A percentile compares a stretch with the other conserved stretches of the same genome.
phyloP scores from a whole-genome alignment of 2,797 vertebrate genomes.

The Chrosomus eos region DNA sequence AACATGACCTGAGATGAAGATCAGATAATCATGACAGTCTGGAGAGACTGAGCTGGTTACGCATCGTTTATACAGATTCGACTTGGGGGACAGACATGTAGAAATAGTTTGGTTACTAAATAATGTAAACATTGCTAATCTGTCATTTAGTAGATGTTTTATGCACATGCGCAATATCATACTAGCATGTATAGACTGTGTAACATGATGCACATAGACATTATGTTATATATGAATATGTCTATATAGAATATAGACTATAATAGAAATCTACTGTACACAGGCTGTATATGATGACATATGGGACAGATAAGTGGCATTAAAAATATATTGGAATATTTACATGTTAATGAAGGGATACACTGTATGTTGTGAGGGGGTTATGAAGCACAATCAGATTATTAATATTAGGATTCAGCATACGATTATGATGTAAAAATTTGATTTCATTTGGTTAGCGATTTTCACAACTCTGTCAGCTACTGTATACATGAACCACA shows the following conservation, averaged over 20 bases:
- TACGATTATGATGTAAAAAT: background rate
- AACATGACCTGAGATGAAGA: slow-evolving; percentile 14
- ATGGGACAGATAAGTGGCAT: background rate
- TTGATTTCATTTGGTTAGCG: background rate
- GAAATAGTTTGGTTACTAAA: background rate
- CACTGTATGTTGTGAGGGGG: too few species aligned
- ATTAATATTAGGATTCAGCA: background rate
- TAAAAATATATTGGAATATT: background rate
- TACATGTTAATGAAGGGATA: background rate
- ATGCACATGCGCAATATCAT: background rate
- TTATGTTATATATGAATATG: background rate
- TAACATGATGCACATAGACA: background rate
- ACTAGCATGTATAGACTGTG: background rate
- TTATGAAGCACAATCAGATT: background rate
- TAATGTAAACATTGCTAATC: background rate
- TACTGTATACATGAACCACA: background rate
- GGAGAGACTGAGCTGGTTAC: background rate
- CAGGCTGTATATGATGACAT: background rate
- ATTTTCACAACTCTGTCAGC: background rate
- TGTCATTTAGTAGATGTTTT: background rate
- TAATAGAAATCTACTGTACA: background rate
- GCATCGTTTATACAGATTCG: background rate
- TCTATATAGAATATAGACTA: background rate
- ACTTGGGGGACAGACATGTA: background rate
- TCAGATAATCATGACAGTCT: background rate